Evolutionary conservation across 2,888 invertebrate species (phyloP), one percentile per base, ranked within the genome.

Genomic region (Mesoligia furuncula): DNA sequence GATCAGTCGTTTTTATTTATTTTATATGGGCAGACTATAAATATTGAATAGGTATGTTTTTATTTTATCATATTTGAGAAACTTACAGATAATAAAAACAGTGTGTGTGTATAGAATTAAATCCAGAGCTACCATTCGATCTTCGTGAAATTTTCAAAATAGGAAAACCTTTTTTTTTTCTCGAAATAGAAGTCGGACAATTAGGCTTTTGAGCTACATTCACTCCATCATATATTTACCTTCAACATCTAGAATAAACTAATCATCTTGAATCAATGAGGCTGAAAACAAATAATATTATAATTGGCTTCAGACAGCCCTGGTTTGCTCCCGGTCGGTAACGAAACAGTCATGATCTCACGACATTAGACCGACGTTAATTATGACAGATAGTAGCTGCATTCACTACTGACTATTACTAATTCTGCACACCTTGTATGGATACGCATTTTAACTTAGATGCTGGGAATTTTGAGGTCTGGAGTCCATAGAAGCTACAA

Each of bases 311-410:
- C 31, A 31, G 76, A 5, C 82, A 82, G 31, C 87, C 88, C 80
- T 87, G 17, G 31, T 39, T 70, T 45, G 70, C 71, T 81, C 75
- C 73, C 68, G 79, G 67, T 54, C 59, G 70, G 72, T 75, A 88
- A 81, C 79, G 77, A 85, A 87, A 86, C 88, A 88, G 85, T 90
- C 86, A 85, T 84, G 85, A 85, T 85, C 85, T 87, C 85, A 85
- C 88, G 87, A 89, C 77, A 85, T 82, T 85, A 68, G 73, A 68
- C 65, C 75, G 85, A 89, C 90, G 83, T 90, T 91, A 89, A 91
- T 91, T 89, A 89, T 91, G 90, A 91, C 87, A 88, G 87, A 91
- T 91, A 83, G 86, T 85, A 84, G 85, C 87, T 84, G 72, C 83
- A 85, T 85, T 86, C 76, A 84, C 80, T 79, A 75, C 77, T 85